phyloP scores from a whole-genome alignment of 1,140 invertebrate species.

The Luehdorfia chinensis region DNA sequence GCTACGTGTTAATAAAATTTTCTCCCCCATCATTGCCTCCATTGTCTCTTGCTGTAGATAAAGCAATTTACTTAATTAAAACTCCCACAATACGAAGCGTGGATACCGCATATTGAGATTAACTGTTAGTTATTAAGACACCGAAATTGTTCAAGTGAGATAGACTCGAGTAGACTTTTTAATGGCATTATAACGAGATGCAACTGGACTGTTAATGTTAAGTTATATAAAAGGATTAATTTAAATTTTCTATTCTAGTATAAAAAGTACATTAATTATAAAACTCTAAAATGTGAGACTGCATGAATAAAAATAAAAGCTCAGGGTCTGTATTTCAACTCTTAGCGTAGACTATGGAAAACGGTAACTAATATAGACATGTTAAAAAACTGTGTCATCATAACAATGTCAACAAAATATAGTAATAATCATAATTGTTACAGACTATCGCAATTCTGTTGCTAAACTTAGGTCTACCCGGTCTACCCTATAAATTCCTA shows the following conservation, averaged over 20 bases:
- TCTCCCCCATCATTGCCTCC: constrained; percentile 50
- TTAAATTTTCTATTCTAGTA: not conserved
- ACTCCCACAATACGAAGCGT: constrained; percentile 39
- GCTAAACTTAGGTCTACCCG: too few relatives aligned
- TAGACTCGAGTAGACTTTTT: not conserved
- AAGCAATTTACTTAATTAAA: constrained; percentile 73
- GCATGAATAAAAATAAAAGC: too few relatives aligned
- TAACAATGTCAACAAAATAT: too few relatives aligned
- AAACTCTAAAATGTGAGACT: too few relatives aligned
- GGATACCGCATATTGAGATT: constrained; percentile 50
- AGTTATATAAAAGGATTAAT: not conserved
- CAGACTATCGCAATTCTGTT: too few relatives aligned
- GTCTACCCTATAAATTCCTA: too few relatives aligned
- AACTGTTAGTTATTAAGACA: constrained; percentile 62
- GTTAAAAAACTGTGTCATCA: too few relatives aligned
- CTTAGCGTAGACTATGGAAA: too few relatives aligned
- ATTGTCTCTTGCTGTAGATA: constrained; percentile 60
- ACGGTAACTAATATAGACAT: too few relatives aligned
- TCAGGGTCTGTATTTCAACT: too few relatives aligned
- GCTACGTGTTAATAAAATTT: constrained; percentile 62
- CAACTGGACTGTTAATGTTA: not conserved
- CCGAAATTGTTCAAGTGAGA: constrained; percentile 33
- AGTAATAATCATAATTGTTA: too few relatives aligned
- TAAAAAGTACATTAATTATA: too few relatives aligned
- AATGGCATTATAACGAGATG: constrained; percentile 11